phyloP scores from a whole-genome alignment of 2,888 invertebrate species.

The Xanthia togata region DNA sequence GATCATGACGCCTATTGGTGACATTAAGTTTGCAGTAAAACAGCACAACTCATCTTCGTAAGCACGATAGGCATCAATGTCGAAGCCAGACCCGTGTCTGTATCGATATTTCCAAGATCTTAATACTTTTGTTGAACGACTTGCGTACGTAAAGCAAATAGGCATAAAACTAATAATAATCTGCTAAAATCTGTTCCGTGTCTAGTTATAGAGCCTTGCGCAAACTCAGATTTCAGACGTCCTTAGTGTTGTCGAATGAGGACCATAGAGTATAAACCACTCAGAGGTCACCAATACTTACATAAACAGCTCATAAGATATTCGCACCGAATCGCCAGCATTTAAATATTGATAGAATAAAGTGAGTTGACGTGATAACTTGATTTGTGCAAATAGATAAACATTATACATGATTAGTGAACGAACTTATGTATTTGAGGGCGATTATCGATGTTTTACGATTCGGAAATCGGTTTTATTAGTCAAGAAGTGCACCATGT shows the following conservation, averaged over 20 bases:
- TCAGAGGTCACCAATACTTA: slow-evolving; percentile 36
- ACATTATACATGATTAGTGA: slow-evolving; percentile 67
- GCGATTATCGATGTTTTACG: slow-evolving; percentile 37
- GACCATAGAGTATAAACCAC: neutral
- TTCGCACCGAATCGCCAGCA: slow-evolving; percentile 45
- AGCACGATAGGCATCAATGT: slow-evolving; percentile 23
- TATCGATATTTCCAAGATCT: slow-evolving; percentile 36
- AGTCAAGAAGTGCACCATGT: slow-evolving; percentile 32
- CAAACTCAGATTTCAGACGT: slow-evolving; percentile 20
- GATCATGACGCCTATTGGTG: neutral
- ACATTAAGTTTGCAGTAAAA: slow-evolving; percentile 6
- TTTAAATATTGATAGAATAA: slow-evolving; percentile 76
- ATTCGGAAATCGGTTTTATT: slow-evolving; percentile 41
- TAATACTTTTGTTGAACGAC: slow-evolving; percentile 28
- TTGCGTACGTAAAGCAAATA: slow-evolving; percentile 47
- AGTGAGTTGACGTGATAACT: slow-evolving; percentile 66
- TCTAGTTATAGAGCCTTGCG: slow-evolving; percentile 18
- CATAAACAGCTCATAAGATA: slow-evolving; percentile 50
- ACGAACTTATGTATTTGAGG: slow-evolving; percentile 44
- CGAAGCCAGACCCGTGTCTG: slow-evolving; percentile 32
- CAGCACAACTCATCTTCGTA: slow-evolving; percentile 5
- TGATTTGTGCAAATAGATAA: slow-evolving; percentile 69
- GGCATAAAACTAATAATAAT: slow-evolving; percentile 29
- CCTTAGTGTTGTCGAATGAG: slow-evolving; percentile 7
- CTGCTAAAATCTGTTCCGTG: slow-evolving; percentile 43